A percentile compares a stretch with the other conserved stretches of the same genome.
These are phyloP conservation scores for Ornithoptera alexandrae DNA, from an alignment of 2,888 invertebrate genomes.

Conservation along the genomic window DNA sequence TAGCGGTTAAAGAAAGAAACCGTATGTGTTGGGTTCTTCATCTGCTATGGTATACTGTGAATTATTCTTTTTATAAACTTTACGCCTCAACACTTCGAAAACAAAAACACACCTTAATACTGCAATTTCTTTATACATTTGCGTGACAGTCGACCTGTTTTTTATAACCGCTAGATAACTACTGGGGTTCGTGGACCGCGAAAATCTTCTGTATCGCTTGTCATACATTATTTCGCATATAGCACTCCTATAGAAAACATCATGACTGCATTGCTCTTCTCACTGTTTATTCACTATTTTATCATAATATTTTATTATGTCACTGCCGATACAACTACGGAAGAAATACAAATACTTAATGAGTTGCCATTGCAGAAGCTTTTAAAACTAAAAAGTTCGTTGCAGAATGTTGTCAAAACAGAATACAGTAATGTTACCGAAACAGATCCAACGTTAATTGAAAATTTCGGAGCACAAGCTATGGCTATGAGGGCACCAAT, in stretches of 20 bases:
- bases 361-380: constrained; percentile 85
- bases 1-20: no score
- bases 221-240: constrained; percentile 6
- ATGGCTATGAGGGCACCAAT: constrained; percentile 62
- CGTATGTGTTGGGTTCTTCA: no score
- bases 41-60: no score
- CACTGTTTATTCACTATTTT: neutral
- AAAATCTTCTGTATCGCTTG: constrained; percentile 44
- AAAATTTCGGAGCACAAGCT: constrained; percentile 66
- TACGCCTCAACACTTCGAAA: neutral
- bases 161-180: constrained; percentile 35
- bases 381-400: constrained; percentile 79
- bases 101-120: neutral
- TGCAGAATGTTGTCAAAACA: constrained; percentile 53
- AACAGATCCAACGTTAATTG: constrained; percentile 47
- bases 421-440: constrained; percentile 53
- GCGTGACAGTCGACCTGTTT: constrained; percentile 35
- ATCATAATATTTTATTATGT: constrained; percentile 5
- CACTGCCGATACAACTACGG: constrained; percentile 47
- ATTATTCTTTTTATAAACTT: neutral
- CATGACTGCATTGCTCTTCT: constrained; percentile 23
- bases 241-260: constrained; percentile 6
- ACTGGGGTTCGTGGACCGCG: constrained; percentile 64
- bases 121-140: neutral
- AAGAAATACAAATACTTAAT: constrained; percentile 79